Evolutionary conservation across 2,113 vertebrate genomes (phyloP), one percentile per base, ranked within the genome.

Genomic region (Chaetodon trifascialis): DNA sequence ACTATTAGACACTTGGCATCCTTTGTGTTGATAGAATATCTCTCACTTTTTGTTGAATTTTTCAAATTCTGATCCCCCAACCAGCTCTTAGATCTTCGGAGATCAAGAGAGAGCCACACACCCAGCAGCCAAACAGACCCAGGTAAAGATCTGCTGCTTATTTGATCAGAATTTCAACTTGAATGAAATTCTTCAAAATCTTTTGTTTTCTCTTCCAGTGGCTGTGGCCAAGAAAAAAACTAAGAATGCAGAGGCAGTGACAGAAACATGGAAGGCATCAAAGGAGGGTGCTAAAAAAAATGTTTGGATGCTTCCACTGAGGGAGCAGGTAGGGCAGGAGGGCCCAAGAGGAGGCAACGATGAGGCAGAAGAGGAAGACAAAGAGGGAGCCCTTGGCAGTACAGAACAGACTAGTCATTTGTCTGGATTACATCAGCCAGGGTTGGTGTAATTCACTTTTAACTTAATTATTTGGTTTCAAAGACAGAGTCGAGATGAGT

Each of bases 401-500:
- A 55, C 10, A 25, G 44, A 44, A 70, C 58, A n/a, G 10, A 64
- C 16, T 12, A 21, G 11, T 7, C 46, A 54, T 42, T 10, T 44
- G 56, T 77, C 76, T 75, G 47, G 25, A 65, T 79, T 75, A 11
- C 36, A 64, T 5, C 62, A 23, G 17, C 5, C 64, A 47, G 17
- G 62, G 88, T 89, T n/a, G 5, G 80, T 73, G 21, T 71, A 5
- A 11, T 7, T 76, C 19, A 65, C 63, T 23, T 47, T 62, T 30
- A 25, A 36, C 12, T 34, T 67, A 4, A 51, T 34, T 30, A 36
- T n/a, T 16, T 67, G 5, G 2, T 36, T n/a, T 55, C 14, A 55
- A 11, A 17, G 14, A 11, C 36, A 0, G 4, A 56, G 4, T 56
- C 1, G 23, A 42, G 21, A 9, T 25, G 8, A 44, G 38, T 1